A percentile compares a stretch with the other conserved stretches of the same genome.
Evolutionary conservation across 2,888 invertebrate species (phyloP).

Genomic region (Meteorus colon): DNA sequence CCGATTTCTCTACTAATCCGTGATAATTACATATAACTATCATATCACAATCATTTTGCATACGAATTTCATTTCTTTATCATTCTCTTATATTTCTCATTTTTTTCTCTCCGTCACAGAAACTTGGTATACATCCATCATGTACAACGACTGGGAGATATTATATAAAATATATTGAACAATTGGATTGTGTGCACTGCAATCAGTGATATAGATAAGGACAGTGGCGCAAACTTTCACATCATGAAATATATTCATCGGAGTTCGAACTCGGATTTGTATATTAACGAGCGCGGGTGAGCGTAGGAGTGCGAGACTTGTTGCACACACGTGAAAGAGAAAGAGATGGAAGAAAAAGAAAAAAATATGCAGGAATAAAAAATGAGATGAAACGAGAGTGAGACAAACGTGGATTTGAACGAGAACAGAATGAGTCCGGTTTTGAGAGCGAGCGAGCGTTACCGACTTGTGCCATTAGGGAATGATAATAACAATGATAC

Average conservation of each 20-base stretch:
- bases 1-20: background rate
- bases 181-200: background rate
- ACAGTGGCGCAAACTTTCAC: background rate
- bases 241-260: conserved; percentile 11
- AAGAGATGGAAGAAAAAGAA: background rate
- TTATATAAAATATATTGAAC: background rate
- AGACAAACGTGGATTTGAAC: conserved; percentile 24
- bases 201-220: conserved; percentile 7
- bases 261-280: background rate
- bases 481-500: conserved; percentile 38
- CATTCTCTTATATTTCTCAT: background rate
- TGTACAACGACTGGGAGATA: background rate
- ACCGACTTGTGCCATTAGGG: conserved; percentile 40
- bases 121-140: background rate
- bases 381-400: conserved; percentile 13
- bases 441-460: conserved; percentile 21
- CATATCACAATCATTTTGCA: background rate
- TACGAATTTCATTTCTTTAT: background rate
- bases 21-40: conserved; percentile 4
- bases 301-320: conserved; percentile 9
- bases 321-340: background rate
- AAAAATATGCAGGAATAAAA: background rate
- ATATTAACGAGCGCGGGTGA: background rate
- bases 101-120: background rate
- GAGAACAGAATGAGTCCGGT: conserved; percentile 29